Evolutionary conservation across 2,113 vertebrate species (phyloP).

Genomic region (Accipiter virgatus): DNA sequence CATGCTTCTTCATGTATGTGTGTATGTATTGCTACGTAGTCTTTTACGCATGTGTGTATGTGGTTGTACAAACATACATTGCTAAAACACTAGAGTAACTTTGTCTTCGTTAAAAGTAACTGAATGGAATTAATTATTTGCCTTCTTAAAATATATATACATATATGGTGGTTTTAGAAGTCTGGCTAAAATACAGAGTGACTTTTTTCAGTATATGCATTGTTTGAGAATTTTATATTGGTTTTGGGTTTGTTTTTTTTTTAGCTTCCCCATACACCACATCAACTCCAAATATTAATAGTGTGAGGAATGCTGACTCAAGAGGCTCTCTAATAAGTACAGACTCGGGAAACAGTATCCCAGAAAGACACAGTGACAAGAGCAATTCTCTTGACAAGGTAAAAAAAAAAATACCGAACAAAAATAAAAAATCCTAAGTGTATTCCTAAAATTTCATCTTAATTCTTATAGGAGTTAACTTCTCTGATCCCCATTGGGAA

Average conservation of each 20-base stretch:
- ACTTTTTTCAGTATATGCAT: not conserved
- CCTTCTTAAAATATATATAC: not conserved
- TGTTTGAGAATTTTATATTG: not conserved
- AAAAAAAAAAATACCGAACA: slow-evolving; percentile 16
- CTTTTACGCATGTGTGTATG: not conserved
- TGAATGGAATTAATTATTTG: not conserved
- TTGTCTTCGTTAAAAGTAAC: not conserved
- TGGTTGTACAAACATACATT: not conserved
- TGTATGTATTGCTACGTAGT: not conserved
- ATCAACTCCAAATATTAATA: slow-evolving; percentile 91
- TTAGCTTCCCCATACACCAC: slow-evolving; percentile 88
- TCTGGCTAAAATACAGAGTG: not conserved
- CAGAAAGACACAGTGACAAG: slow-evolving; percentile 87
- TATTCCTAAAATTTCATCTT: not conserved
- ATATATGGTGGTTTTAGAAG: not conserved
- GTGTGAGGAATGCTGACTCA: slow-evolving; percentile 90
- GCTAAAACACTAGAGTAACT: not conserved
- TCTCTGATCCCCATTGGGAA: not conserved
- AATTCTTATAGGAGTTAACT: not conserved
- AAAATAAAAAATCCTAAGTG: not conserved
- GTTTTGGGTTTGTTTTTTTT: not conserved
- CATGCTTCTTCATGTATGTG: not conserved
- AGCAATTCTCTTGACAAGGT: slow-evolving; percentile 95
- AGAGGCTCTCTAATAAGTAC: slow-evolving; percentile 95
- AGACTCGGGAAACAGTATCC: slow-evolving; percentile 89